A percentile compares a stretch with the other conserved stretches of the same genome.
phyloP scores from a whole-genome alignment of 1,140 invertebrate genomes.

The Panagrolaimus sp. region DNA sequence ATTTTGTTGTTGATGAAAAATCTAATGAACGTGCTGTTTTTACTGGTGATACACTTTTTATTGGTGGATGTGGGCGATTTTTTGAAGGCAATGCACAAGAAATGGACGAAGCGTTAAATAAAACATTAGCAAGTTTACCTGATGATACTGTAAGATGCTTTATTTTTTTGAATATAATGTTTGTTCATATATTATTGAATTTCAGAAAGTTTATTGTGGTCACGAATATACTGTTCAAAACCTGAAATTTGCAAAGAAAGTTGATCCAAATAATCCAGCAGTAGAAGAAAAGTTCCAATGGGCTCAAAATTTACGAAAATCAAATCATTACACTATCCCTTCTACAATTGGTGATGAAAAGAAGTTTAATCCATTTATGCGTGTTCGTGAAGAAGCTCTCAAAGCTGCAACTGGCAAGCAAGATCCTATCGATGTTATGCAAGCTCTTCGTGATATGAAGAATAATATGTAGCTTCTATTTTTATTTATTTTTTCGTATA shows the following conservation, averaged over 20 bases:
- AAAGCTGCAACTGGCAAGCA: slow-evolving; percentile 18
- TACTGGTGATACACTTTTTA: slow-evolving; percentile 92
- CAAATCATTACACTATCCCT: slow-evolving; percentile 75
- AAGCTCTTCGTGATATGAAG: slow-evolving; percentile 41
- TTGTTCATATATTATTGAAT: slow-evolving; percentile 15
- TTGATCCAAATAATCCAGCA: slow-evolving; percentile 76
- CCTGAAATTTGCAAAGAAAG: slow-evolving; percentile 75
- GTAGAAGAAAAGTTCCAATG: slow-evolving; percentile 70
- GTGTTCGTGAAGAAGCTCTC: slow-evolving; percentile 64
- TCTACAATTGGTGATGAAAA: slow-evolving; percentile 87
- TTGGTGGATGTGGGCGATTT: slow-evolving; percentile 89
- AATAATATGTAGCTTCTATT: slow-evolving; percentile 38
- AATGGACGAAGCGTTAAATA: slow-evolving; percentile 80
- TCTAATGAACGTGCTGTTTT: slow-evolving; percentile 70
- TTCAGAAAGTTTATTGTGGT: slow-evolving; percentile 83
- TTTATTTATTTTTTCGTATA: background rate
- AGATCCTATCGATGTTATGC: slow-evolving; percentile 49
- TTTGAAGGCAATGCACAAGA: slow-evolving; percentile 90
- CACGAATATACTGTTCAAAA: slow-evolving; percentile 92
- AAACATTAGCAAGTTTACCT: slow-evolving; percentile 72
- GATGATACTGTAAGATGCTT: slow-evolving; percentile 66
- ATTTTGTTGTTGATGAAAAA: slow-evolving; percentile 59
- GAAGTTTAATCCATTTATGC: slow-evolving; percentile 87
- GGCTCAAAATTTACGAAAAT: slow-evolving; percentile 65
- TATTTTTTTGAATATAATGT: slow-evolving; percentile 17